A percentile compares a stretch with the other conserved stretches of the same genome.
phyloP scores from a whole-genome alignment of 2,113 vertebrate genomes.

The Rostratula benghalensis region DNA sequence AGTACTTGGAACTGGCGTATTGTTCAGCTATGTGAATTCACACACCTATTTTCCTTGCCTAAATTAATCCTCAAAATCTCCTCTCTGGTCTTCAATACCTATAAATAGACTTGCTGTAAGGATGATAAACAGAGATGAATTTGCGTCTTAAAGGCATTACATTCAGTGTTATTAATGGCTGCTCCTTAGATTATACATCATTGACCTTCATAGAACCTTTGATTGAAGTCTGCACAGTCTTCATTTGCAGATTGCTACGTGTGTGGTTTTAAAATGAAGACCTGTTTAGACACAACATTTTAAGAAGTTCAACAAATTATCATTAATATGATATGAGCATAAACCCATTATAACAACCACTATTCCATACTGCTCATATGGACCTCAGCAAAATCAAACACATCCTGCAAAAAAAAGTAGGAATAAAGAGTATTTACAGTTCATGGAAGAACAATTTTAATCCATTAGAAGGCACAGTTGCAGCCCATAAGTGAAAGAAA shows the following conservation, averaged over 20 bases:
- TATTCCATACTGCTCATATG: not conserved
- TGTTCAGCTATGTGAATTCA: not conserved
- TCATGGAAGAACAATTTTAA: not conserved
- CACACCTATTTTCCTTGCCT: not conserved
- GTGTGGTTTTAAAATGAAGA: not conserved
- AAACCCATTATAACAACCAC: not conserved
- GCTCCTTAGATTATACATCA: not conserved
- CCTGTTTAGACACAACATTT: not conserved
- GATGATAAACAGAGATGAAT: not conserved
- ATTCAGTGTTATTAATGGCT: not conserved
- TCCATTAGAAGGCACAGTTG: not conserved
- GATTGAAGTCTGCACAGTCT: not conserved
- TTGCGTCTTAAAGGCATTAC: not conserved
- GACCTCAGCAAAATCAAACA: not conserved
- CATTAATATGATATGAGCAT: not conserved
- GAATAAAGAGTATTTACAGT: not conserved
- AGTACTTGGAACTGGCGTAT: not conserved
- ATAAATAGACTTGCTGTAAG: not conserved
- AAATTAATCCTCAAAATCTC: not conserved
- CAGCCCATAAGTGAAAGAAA: not conserved
- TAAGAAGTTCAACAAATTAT: not conserved
- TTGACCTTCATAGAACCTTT: not conserved
- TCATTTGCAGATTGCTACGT: not conserved
- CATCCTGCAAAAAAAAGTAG: not conserved
- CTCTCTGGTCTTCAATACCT: not conserved